Evolutionary conservation across 1,140 invertebrate species (phyloP), one percentile per base, ranked within the genome.

Genomic region (Geopemphigus sp.): DNA sequence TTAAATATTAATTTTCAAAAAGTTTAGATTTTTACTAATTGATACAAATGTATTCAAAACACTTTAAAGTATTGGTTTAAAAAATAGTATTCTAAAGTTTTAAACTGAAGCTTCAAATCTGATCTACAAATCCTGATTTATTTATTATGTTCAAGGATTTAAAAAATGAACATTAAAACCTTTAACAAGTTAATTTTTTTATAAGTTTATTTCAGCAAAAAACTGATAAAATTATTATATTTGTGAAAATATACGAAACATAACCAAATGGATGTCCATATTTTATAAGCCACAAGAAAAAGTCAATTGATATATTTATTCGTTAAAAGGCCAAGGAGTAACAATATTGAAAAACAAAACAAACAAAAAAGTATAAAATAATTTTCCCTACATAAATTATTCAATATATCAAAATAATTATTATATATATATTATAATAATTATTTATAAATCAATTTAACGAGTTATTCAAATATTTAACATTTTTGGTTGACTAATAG

Each of bases 1-100:
- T 47, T 53, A 12, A 72, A 17, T 72, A 50, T n/a, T n/a, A 50
- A 39, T 17, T 26, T 19, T 70, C 50, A 47, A 68, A 68, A 61
- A 29, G 8, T 39, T 4, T 8, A 39, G 32, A 39, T 39, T 39
- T 39, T 29, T 26, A 54, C 5, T 54, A 54, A 54, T 54, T 1
- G 3, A 15, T 26, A 1, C 10, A 26, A 59, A 59, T 26, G 15
- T 61, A 15, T 61, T 61, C 26, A 14, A 59, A 59, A 59, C 24
- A 12, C 15, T 26, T 26, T 5, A 15, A 26, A 15, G 14, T 3
- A 61, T 26, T 17, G 6, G 6, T 61, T 61, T 1, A 6, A 15
- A 15, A 19, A 17, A 61, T 29, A 24, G 0, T 59, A 24, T 59
- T 17, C 24, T 1, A 59, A 59, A 59, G 14, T 59, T 26, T 15